Evolutionary conservation across 2,797 vertebrate species (phyloP), one percentile per base, ranked within the genome.

Genomic region (Alectoris magna): DNA sequence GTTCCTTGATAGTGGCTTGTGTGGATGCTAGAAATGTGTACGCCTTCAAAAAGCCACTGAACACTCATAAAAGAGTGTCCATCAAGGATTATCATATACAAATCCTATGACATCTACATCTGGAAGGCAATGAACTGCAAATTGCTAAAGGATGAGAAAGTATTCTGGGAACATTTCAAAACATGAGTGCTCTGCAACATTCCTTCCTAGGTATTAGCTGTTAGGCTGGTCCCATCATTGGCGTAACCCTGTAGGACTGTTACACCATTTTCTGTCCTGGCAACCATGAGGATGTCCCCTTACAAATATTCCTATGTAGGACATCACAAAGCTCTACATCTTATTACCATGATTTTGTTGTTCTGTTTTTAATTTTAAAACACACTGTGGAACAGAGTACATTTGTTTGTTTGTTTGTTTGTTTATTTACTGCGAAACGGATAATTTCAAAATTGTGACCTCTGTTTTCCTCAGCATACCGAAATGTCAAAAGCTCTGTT

Each of bases 181-280:
- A 22, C 4, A 4, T 0, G 14, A 58, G 7, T 43, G 9, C 0
- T 3, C 31, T 71, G 74, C 10, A 1, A 3, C 19, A 4, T 14
- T 63, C 16, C 15, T 76, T 55, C 44, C 10, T n/a, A 53, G 17
- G 15, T 41, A 34, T 53, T 67, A 38, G 43, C 53, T 70, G 8
- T 63, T 38, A 7, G 11, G 23, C 14, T 79, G n/a, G 11, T 21
- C 1, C 0, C 53, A 19, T 7, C 9, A 59, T 79, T 44, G 11
- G 11, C 31, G 34, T 21, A 76, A 64, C 2, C 4, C 17, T 71
- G 41, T 10, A 74, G 58, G 87, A 31, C 6, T 17, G 4, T n/a
- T 38, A 13, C 27, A 68, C 4, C 5, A 4, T 67, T 36, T 81
- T 55, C 64, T 82, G 39, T 49, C 21, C 39, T 36, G 13, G 56